phyloP scores from a whole-genome alignment of 1,140 invertebrate species.

The Heterodera schachtii region DNA sequence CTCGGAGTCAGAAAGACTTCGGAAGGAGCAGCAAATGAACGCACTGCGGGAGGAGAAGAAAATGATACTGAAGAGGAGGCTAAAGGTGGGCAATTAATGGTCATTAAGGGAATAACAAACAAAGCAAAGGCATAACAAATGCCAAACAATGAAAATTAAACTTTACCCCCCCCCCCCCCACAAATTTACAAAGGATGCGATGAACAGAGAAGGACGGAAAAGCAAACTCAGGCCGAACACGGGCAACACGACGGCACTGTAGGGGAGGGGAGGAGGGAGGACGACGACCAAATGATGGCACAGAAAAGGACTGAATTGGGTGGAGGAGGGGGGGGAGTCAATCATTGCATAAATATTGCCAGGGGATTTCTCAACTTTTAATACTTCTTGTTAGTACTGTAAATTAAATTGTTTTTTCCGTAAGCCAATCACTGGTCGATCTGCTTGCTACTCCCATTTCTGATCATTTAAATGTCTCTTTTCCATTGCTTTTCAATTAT shows the following conservation, averaged over 20 bases:
- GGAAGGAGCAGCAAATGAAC: constrained; percentile 47
- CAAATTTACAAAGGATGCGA: constrained; percentile 23
- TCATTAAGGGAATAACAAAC: background rate
- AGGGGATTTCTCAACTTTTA: no score
- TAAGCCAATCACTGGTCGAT: no score
- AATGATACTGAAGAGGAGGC: constrained; percentile 46
- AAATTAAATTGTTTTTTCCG: no score
- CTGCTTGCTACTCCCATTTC: no score
- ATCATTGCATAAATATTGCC: no score
- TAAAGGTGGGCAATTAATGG: constrained; percentile 29
- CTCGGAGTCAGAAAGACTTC: constrained; percentile 43
- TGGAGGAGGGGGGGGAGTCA: background rate
- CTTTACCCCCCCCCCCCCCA: background rate
- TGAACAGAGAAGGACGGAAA: constrained; percentile 39
- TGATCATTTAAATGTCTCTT: no score
- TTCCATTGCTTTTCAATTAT: no score
- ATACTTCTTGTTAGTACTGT: no score
- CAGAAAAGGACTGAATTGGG: background rate
- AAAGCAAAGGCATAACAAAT: background rate
- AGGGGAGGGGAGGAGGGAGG: background rate
- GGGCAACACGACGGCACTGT: constrained; percentile 16
- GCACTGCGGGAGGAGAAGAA: constrained; percentile 51
- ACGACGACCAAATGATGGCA: no score
- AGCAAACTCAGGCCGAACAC: constrained; percentile 34
- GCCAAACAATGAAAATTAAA: background rate